Evolutionary conservation across 2,797 vertebrate species (phyloP).

Genomic region (Sorex maritimensis): DNA sequence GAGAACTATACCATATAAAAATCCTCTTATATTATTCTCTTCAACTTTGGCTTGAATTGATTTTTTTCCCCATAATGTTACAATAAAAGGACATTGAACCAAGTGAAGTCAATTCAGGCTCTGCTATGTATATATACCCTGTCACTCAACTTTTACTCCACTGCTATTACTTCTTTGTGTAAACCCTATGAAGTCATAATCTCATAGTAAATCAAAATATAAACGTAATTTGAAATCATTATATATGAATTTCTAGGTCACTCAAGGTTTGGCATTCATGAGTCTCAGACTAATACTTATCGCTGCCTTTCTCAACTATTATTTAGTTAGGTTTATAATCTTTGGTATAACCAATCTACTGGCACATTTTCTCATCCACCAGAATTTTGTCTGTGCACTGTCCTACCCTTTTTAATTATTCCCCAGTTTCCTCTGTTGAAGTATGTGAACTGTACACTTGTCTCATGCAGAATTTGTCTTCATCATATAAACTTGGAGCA

Average conservation of each 20-base stretch:
- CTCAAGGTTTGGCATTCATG: not conserved
- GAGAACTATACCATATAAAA: not conserved
- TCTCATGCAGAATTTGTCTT: not conserved
- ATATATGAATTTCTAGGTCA: not conserved
- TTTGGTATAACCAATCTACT: not conserved
- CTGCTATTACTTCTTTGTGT: not conserved
- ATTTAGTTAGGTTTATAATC: not conserved
- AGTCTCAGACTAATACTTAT: not conserved
- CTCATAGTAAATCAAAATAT: not conserved
- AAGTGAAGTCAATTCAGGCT: not conserved
- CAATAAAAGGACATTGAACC: not conserved
- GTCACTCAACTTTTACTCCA: not conserved
- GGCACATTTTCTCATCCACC: not conserved
- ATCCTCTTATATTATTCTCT: too few species aligned
- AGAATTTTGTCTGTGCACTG: not conserved
- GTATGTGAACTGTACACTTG: not conserved
- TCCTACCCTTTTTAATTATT: not conserved
- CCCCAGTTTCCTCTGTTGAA: not conserved
- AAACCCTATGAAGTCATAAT: not conserved
- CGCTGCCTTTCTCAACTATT: not conserved
- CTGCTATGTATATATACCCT: not conserved
- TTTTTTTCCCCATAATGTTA: not conserved
- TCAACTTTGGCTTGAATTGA: not conserved
- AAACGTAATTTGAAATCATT: not conserved
- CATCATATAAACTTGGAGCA: not conserved